These are phyloP conservation scores for Syrrhaptes paradoxus DNA, from an alignment of 2,113 vertebrate genomes.

Conservation along the genomic window DNA sequence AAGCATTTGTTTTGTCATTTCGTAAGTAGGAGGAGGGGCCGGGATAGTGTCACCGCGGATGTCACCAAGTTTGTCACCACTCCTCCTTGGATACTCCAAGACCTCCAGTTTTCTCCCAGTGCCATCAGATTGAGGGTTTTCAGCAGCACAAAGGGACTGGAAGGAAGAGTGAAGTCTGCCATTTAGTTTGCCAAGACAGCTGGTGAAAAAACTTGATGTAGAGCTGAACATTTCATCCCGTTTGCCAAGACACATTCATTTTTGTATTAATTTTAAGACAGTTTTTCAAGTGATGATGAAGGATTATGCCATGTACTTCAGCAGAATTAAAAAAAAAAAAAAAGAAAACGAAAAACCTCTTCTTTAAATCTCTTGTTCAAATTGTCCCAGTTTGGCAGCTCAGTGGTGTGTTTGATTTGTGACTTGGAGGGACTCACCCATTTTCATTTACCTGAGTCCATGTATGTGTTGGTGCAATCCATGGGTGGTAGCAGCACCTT, in stretches of 20 bases:
- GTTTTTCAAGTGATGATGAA: constrained; percentile 21
- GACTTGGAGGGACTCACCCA: neutral
- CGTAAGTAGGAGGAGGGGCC: neutral
- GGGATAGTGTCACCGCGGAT: neutral
- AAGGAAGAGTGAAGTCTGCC: constrained; percentile 10
- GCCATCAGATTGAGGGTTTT: neutral
- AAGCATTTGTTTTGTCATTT: neutral
- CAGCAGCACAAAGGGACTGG: neutral
- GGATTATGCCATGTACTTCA: neutral
- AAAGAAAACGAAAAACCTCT: neutral
- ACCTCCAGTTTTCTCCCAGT: neutral
- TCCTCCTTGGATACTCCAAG: neutral
- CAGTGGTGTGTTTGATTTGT: neutral
- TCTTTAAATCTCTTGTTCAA: neutral
- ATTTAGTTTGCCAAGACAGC: constrained; percentile 21
- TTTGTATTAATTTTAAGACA: constrained; percentile 31
- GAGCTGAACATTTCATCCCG: constrained; percentile 25
- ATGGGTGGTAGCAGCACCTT: too few species aligned
- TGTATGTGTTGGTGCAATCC: neutral
- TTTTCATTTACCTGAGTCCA: neutral
- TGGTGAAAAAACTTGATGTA: neutral
- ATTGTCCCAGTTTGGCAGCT: neutral
- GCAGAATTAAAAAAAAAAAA: neutral
- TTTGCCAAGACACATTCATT: constrained; percentile 31
- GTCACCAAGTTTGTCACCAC: neutral